Conservation (phyloP, 2,888 invertebrate species). For the Drosophila putrida region DNA sequence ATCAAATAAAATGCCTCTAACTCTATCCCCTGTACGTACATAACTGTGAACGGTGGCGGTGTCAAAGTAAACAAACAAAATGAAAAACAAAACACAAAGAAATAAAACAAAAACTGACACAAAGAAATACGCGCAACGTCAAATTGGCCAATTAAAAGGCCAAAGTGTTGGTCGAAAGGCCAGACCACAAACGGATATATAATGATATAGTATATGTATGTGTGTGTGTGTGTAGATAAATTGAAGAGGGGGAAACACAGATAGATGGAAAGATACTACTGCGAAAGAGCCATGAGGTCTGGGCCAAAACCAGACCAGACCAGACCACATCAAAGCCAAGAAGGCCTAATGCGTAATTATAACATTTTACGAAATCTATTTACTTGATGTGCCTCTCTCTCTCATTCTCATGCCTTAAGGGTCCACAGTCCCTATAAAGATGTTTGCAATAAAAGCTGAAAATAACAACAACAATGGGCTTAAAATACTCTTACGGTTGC, state of each 20-base stretch:
- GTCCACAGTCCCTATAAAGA: neutral
- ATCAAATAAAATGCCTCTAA: slow-evolving; percentile 46
- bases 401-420: slow-evolving; percentile 16
- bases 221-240: neutral
- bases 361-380: slow-evolving; percentile 40
- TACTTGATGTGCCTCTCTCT: slow-evolving; percentile 10
- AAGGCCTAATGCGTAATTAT: slow-evolving; percentile 49
- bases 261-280: slow-evolving; percentile 1
- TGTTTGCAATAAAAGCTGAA: neutral
- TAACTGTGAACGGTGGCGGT: slow-evolving; percentile 41
- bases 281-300: slow-evolving; percentile 1
- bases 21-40: slow-evolving; percentile 9
- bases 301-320: slow-evolving; percentile 9
- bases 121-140: slow-evolving; percentile 48
- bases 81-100: slow-evolving; percentile 13
- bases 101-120: slow-evolving; percentile 7
- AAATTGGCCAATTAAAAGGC: slow-evolving; percentile 74
- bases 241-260: neutral
- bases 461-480: neutral
- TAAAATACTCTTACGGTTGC: neutral
- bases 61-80: slow-evolving; percentile 57
- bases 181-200: slow-evolving; percentile 31
- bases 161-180: slow-evolving; percentile 44
- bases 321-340: slow-evolving; percentile 50
- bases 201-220: neutral